Conservation (phyloP, 2,888 invertebrate genomes). For the Rhagophthalmus giganteus region DNA sequence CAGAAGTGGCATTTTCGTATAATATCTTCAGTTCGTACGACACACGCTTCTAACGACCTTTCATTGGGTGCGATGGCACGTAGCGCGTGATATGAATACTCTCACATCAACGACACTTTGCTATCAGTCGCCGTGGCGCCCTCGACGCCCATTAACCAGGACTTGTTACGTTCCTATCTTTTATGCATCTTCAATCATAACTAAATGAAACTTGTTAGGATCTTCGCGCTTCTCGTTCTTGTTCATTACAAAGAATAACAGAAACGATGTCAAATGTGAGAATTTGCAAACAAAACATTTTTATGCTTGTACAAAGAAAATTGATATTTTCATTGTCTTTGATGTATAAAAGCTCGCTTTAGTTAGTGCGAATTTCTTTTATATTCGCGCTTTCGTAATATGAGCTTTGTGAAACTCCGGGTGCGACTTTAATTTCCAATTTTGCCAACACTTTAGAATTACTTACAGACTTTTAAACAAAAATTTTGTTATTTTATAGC, state of each 20-base stretch:
- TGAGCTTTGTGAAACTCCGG: slow-evolving; percentile 27
- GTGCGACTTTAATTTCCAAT: slow-evolving; percentile 28
- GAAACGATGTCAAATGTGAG: slow-evolving; percentile 37
- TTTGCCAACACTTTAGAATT: slow-evolving; percentile 28
- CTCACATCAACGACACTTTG: slow-evolving; percentile 33
- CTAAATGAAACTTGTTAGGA: slow-evolving; percentile 40
- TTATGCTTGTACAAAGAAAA: slow-evolving; percentile 38
- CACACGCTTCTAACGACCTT: slow-evolving; percentile 30
- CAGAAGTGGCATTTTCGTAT: slow-evolving; percentile 21
- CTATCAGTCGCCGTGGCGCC: slow-evolving; percentile 31
- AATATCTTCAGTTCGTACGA: slow-evolving; percentile 27
- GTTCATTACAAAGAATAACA: slow-evolving; percentile 34
- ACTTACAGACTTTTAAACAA: slow-evolving; percentile 25
- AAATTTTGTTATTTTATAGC: slow-evolving; percentile 2
- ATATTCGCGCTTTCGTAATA: slow-evolving; percentile 26
- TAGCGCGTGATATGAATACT: slow-evolving; percentile 33
- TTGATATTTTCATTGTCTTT: slow-evolving; percentile 42
- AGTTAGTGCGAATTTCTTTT: slow-evolving; percentile 32
- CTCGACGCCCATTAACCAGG: slow-evolving; percentile 35
- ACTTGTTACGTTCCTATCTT: slow-evolving; percentile 36
- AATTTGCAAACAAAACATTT: slow-evolving; percentile 37
- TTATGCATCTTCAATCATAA: slow-evolving; percentile 40
- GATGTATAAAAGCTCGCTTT: slow-evolving; percentile 37
- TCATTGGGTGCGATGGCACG: slow-evolving; percentile 34
- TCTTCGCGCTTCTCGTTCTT: slow-evolving; percentile 28